Conservation (phyloP, 2,888 invertebrate genomes). For the Agonopterix arenella region DNA sequence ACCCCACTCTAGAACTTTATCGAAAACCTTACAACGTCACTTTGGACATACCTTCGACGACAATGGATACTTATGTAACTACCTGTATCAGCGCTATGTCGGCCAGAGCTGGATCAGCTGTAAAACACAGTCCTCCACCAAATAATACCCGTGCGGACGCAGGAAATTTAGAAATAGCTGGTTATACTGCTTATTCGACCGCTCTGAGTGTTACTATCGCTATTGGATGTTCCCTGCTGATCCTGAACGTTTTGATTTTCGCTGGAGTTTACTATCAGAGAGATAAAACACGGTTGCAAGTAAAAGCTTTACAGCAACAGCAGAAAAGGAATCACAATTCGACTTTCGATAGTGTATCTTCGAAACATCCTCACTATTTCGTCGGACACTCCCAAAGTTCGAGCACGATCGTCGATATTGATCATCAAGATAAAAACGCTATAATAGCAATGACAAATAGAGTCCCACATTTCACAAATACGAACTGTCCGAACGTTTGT, state of each 20-base stretch:
- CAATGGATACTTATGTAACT: conserved; percentile 80
- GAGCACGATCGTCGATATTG: conserved; percentile 90
- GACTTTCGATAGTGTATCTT: conserved; percentile 76
- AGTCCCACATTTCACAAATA: conserved; percentile 64
- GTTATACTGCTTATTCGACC: conserved; percentile 85
- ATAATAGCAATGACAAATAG: conserved; percentile 71
- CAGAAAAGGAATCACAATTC: conserved; percentile 78
- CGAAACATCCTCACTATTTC: conserved; percentile 87
- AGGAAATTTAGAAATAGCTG: conserved; percentile 88
- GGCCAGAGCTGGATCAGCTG: conserved; percentile 75
- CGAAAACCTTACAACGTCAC: conserved; percentile 78
- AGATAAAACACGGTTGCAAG: conserved; percentile 86
- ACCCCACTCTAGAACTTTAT: conserved; percentile 79
- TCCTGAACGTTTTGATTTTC: conserved; percentile 88
- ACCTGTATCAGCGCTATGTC: conserved; percentile 84
- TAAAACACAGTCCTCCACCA: conserved; percentile 57
- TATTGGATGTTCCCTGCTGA: conserved; percentile 87
- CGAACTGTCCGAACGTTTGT: conserved; percentile 76
- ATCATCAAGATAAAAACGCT: conserved; percentile 82
- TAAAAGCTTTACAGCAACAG: conserved; percentile 85
- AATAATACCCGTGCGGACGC: conserved; percentile 83
- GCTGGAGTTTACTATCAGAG: conserved; percentile 91
- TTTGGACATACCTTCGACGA: conserved; percentile 67
- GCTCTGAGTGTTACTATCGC: conserved; percentile 87
- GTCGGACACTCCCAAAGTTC: conserved; percentile 87